Evolutionary conservation across 2,888 invertebrate species (phyloP).

Genomic region (Cryptocheilus praepositus): DNA sequence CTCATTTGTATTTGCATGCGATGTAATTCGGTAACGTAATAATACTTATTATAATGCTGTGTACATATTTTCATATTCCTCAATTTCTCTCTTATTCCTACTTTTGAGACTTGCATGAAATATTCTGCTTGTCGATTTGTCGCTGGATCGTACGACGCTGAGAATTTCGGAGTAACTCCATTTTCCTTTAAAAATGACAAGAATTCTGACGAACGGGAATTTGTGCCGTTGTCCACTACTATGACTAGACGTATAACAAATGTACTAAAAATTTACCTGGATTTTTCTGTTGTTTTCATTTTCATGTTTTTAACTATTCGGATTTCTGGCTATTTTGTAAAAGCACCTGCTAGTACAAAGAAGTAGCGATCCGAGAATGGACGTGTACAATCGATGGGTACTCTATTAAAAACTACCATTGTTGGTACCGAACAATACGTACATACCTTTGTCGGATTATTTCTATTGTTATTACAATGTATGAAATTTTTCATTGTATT

Average conservation of each 20-base stretch:
- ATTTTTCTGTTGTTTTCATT: slow-evolving; percentile 6
- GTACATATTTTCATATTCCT: background rate
- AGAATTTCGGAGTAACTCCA: slow-evolving; percentile 7
- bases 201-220: slow-evolving; percentile 9
- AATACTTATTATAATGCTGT: background rate
- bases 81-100: background rate
- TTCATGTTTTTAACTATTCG: slow-evolving; percentile 6
- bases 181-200: slow-evolving; percentile 3
- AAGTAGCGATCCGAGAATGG: slow-evolving; percentile 10
- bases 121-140: slow-evolving; percentile 11
- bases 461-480: slow-evolving; percentile 7
- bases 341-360: slow-evolving; percentile 7
- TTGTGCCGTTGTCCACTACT: slow-evolving; percentile 7
- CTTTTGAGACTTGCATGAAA: slow-evolving; percentile 8
- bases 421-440: slow-evolving; percentile 1
- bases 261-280: slow-evolving; percentile 11
- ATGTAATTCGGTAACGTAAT: slow-evolving; percentile 10
- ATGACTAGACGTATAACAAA: slow-evolving; percentile 1
- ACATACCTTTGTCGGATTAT: slow-evolving; percentile 10
- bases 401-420: background rate
- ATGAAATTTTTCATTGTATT: slow-evolving; percentile 14
- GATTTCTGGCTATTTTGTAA: slow-evolving; percentile 8
- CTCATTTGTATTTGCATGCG: slow-evolving; percentile 2
- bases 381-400: slow-evolving; percentile 16
- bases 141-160: background rate